Conservation (phyloP, 53 echinoderm and acorn worm species). For the Zoroaster sp. region DNA sequence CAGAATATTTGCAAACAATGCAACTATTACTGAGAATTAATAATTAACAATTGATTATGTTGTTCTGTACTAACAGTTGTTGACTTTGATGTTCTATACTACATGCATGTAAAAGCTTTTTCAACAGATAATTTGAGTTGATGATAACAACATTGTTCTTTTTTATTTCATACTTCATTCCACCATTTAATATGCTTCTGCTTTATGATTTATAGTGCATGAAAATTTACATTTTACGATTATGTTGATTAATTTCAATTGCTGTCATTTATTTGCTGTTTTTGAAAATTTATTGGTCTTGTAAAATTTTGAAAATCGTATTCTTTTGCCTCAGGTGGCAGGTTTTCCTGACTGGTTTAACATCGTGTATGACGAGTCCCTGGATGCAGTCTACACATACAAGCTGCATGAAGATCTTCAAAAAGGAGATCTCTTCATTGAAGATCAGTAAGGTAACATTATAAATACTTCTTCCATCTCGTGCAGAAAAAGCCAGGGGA, state of each 20-base stretch:
- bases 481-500: background rate
- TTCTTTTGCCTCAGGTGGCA: background rate
- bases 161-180: background rate
- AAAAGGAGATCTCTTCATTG: slow-evolving; percentile 6
- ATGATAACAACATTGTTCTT: background rate
- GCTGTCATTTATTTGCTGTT: background rate
- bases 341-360: slow-evolving; percentile 26
- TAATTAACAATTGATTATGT: background rate
- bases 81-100: background rate
- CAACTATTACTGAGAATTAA: too few relatives aligned
- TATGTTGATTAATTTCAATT: too few relatives aligned
- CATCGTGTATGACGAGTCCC: background rate
- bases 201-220: background rate
- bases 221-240: background rate
- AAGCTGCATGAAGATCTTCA: slow-evolving; percentile 9
- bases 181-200: background rate
- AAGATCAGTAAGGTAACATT: background rate
- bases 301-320: background rate
- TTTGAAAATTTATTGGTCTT: background rate
- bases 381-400: slow-evolving; percentile 29
- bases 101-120: background rate
- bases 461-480: too few relatives aligned
- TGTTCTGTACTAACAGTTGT: background rate
- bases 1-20: background rate
- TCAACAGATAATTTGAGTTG: background rate